phyloP scores from a whole-genome alignment of 2,797 vertebrate species.

The Anomalospiza imberbis region DNA sequence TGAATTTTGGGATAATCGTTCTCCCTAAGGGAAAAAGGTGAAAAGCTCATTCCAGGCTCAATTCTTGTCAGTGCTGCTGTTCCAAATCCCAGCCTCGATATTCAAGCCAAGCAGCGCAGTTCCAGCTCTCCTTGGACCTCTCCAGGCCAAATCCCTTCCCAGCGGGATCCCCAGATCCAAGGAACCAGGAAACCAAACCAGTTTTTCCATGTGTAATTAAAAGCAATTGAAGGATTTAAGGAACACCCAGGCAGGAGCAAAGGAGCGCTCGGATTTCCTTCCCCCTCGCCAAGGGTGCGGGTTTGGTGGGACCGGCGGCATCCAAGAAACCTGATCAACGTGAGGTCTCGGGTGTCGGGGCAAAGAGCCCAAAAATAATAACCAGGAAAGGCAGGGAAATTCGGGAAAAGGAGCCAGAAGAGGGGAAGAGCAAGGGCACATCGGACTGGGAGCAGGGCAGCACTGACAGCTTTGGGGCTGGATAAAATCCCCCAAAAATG shows the following conservation, averaged over 20 bases:
- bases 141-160: not conserved
- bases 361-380: not conserved
- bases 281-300: fast-evolving
- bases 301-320: fast-evolving
- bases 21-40: not conserved
- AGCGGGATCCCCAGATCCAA: not conserved
- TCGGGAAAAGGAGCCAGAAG: not conserved
- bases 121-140: not conserved
- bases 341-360: not conserved
- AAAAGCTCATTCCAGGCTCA: not conserved
- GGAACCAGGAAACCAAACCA: slow-evolving; percentile 14
- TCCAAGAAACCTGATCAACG: not conserved
- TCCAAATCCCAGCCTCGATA: not conserved
- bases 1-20: not conserved
- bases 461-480: not conserved
- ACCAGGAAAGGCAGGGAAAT: not conserved
- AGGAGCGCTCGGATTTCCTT: not conserved
- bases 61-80: not conserved
- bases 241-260: not conserved
- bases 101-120: not conserved
- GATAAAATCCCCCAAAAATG: not conserved
- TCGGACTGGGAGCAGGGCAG: fast-evolving
- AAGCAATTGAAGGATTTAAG: not conserved
- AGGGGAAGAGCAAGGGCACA: not conserved
- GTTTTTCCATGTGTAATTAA: slow-evolving; percentile 4